These are phyloP conservation scores for Leptodactylus fuscus DNA, from an alignment of 2,113 vertebrate genomes.

Conservation along the genomic window DNA sequence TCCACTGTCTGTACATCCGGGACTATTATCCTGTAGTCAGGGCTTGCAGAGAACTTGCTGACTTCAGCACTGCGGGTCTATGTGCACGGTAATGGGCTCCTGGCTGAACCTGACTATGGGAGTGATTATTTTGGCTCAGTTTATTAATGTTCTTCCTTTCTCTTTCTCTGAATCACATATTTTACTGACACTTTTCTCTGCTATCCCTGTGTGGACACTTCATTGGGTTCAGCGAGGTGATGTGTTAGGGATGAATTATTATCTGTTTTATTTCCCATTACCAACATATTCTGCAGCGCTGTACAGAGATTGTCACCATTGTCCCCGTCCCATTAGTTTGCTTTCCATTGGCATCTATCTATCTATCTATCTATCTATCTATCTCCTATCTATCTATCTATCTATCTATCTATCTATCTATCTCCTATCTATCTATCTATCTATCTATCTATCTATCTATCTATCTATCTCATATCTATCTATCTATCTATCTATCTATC, in stretches of 20 bases:
- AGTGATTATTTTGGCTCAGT: slow-evolving; percentile 43
- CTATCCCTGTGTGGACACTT: background rate
- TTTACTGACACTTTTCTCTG: slow-evolving; percentile 20
- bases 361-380: background rate
- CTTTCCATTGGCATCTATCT: no score
- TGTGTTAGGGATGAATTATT: no score
- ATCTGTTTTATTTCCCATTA: background rate
- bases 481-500: no score
- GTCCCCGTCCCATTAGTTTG: no score
- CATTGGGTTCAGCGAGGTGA: background rate
- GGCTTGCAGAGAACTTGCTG: slow-evolving; percentile 24
- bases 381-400: background rate
- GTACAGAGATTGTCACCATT: background rate
- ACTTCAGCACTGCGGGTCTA: slow-evolving; percentile 28
- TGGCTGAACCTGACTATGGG: slow-evolving; percentile 43
- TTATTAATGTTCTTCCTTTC: slow-evolving; percentile 24
- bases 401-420: background rate
- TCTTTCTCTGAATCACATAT: slow-evolving; percentile 29
- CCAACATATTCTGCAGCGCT: background rate
- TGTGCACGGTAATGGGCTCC: slow-evolving; percentile 18
- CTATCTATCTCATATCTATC: no score
- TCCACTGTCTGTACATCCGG: slow-evolving; percentile 35
- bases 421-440: background rate
- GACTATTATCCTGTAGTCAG: background rate
- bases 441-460: background rate